Evolutionary conservation across 2,888 invertebrate genomes (phyloP).

Genomic region (Agrochola lota): DNA sequence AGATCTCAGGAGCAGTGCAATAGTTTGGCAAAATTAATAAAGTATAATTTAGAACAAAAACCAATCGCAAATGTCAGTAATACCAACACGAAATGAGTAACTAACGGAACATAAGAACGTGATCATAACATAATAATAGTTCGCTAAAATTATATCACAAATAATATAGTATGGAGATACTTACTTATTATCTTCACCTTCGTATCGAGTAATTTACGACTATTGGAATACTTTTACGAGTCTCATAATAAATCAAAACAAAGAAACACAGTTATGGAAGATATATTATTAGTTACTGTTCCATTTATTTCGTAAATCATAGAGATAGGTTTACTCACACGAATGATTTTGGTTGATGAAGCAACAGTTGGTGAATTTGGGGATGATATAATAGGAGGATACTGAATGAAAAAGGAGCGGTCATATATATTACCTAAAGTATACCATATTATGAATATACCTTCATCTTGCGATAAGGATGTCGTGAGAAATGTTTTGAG

Average conservation of each 20-base stretch:
- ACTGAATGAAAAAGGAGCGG: neutral
- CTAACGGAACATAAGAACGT: constrained; percentile 11
- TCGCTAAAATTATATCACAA: constrained; percentile 32
- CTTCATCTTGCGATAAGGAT: no score
- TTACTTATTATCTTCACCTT: constrained; percentile 27
- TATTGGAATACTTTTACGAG: constrained; percentile 46
- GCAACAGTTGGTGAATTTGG: constrained; percentile 23
- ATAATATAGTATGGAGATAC: constrained; percentile 21
- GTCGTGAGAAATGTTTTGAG: no score
- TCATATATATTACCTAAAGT: neutral
- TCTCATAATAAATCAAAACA: constrained; percentile 43
- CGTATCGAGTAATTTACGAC: constrained; percentile 33
- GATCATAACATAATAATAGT: neutral
- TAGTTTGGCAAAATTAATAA: neutral
- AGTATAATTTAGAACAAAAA: neutral
- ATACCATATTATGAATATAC: neutral
- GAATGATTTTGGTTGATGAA: neutral
- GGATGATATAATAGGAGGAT: neutral
- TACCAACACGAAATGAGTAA: neutral
- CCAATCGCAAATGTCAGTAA: neutral
- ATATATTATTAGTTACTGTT: constrained; percentile 40
- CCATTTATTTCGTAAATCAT: constrained; percentile 32
- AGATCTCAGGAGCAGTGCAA: neutral
- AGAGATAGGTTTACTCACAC: neutral
- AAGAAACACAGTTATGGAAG: constrained; percentile 27